These are phyloP conservation scores for Andricus grossulariae DNA, from an alignment of 1,140 invertebrate species.

Conservation along the genomic window DNA sequence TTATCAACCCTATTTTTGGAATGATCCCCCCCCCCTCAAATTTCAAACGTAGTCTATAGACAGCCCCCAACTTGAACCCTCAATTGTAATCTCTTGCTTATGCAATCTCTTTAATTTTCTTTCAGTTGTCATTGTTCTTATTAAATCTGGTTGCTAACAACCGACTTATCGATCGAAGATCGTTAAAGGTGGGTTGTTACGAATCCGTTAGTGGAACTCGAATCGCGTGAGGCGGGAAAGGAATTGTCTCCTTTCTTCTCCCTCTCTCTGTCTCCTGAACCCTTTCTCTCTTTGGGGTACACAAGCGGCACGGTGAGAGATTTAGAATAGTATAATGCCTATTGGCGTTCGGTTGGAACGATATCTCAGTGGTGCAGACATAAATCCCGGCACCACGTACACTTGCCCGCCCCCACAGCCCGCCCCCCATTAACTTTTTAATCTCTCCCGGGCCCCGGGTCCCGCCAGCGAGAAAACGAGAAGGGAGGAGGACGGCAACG, in stretches of 20 bases:
- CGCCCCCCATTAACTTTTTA: constrained; percentile 70
- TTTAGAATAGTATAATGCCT: constrained; percentile 63
- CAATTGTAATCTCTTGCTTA: too few relatives aligned
- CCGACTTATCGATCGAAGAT: too few relatives aligned
- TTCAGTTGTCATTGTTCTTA: too few relatives aligned
- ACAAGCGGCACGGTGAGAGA: constrained; percentile 46
- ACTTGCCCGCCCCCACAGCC: constrained; percentile 65
- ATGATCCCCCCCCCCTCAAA: too few relatives aligned
- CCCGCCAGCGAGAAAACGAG: constrained; percentile 44
- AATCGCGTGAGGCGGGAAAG: neutral
- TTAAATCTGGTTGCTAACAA: too few relatives aligned
- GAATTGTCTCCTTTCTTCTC: neutral
- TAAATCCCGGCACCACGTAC: constrained; percentile 68
- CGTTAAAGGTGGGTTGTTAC: too few relatives aligned
- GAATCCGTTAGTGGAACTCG: too few relatives aligned
- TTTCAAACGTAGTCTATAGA: too few relatives aligned
- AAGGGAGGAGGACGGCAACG: constrained; percentile 45
- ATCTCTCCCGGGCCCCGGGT: constrained; percentile 58
- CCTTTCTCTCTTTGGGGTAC: neutral
- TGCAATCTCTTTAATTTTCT: too few relatives aligned
- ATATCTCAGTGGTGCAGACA: constrained; percentile 63
- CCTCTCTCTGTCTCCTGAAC: constrained; percentile 5
- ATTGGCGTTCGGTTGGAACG: constrained; percentile 61
- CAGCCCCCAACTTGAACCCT: too few relatives aligned
- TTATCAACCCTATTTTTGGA: too few relatives aligned